Evolutionary conservation across 2,797 vertebrate species (phyloP).

Genomic region (Xyrichtys novacula): DNA sequence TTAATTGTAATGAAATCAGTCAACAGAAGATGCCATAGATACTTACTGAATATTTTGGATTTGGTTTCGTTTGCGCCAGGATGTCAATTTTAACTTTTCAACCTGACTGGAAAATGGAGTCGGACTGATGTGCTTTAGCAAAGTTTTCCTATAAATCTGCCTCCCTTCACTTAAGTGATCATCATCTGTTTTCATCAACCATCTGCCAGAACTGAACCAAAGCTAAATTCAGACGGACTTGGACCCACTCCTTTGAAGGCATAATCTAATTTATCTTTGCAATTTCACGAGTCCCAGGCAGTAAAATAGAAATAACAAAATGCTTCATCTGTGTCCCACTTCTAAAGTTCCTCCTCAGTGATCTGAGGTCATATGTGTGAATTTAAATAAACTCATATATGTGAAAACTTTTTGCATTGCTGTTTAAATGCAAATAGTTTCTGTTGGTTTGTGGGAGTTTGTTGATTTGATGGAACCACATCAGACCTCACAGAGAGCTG

Average conservation of each 20-base stretch:
- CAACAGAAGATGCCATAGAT: slow-evolving; percentile 1
- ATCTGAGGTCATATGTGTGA: slow-evolving; percentile 12
- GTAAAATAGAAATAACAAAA: slow-evolving; percentile 4
- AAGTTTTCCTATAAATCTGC: slow-evolving; percentile 6
- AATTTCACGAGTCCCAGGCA: slow-evolving; percentile 1
- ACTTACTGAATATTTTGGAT: neutral
- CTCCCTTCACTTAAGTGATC: slow-evolving; percentile 24
- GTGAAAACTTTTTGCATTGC: neutral
- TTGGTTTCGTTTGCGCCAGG: neutral
- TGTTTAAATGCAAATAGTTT: slow-evolving; percentile 20
- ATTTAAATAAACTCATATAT: neutral
- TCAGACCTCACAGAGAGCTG: slow-evolving; percentile 54
- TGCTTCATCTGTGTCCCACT: slow-evolving; percentile 22
- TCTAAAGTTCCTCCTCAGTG: slow-evolving; percentile 4
- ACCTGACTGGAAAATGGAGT: slow-evolving; percentile 13
- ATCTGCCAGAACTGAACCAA: slow-evolving; percentile 25
- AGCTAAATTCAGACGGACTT: slow-evolving; percentile 14
- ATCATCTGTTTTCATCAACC: slow-evolving; percentile 37
- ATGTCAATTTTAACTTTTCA: slow-evolving; percentile 9
- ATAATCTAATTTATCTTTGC: slow-evolving; percentile 23
- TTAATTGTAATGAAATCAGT: neutral
- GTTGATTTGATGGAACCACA: slow-evolving; percentile 20
- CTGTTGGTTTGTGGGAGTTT: neutral
- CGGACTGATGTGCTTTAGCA: slow-evolving; percentile 20
- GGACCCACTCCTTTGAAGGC: slow-evolving; percentile 13